phyloP scores from a whole-genome alignment of 2,113 vertebrate genomes.

The Cyanoliseus patagonus region DNA sequence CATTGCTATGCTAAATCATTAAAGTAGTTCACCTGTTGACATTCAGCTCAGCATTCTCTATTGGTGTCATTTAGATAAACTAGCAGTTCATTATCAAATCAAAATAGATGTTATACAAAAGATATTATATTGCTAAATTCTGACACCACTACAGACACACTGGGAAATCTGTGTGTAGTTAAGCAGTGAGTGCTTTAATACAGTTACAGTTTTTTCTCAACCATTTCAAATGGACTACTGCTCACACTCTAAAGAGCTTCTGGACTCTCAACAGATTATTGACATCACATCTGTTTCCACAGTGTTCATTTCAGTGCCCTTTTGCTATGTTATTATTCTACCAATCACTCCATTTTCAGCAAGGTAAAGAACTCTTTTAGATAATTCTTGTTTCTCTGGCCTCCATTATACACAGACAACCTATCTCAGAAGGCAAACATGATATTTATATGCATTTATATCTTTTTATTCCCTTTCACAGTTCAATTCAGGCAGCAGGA shows the following conservation, averaged over 20 bases:
- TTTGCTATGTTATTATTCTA: background rate
- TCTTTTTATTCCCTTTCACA: background rate
- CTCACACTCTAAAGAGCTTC: background rate
- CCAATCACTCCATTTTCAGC: background rate
- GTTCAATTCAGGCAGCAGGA: background rate
- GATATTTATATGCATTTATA: background rate
- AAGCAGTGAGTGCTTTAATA: background rate
- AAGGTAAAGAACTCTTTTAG: background rate
- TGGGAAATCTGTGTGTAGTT: background rate
- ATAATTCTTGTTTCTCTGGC: background rate
- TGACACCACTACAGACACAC: background rate
- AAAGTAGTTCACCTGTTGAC: background rate
- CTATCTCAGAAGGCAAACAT: background rate
- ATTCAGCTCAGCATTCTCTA: background rate
- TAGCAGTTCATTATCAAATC: background rate
- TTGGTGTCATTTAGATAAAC: background rate
- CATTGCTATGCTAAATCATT: background rate
- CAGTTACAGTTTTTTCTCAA: background rate
- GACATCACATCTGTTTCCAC: background rate
- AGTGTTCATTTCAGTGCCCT: background rate
- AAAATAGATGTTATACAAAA: background rate
- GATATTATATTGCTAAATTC: background rate
- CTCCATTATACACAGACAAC: background rate
- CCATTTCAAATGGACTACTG: background rate
- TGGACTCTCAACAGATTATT: background rate